Conservation (phyloP, 2,113 vertebrate species). For the Aspiorhynchus laticeps region DNA sequence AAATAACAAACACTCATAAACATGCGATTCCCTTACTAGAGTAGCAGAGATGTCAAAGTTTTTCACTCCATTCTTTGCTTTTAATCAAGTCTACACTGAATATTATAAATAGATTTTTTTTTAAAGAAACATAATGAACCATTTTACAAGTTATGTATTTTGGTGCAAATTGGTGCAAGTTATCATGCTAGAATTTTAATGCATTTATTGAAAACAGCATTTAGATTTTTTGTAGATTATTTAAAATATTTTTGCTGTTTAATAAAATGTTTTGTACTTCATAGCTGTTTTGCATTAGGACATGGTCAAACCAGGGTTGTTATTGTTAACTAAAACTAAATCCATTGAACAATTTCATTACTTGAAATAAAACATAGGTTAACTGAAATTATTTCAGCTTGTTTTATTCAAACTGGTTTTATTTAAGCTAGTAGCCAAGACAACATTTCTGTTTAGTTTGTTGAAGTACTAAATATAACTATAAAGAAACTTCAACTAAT, state of each 20-base stretch:
- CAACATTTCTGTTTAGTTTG: background rate
- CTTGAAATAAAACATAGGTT: background rate
- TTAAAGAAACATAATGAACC: background rate
- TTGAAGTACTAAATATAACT: background rate
- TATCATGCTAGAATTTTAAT: background rate
- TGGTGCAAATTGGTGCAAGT: background rate
- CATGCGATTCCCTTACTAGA: too few species aligned
- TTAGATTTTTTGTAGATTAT: background rate
- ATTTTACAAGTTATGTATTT: background rate
- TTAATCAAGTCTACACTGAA: background rate
- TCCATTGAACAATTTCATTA: background rate
- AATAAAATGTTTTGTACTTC: background rate
- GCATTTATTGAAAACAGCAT: background rate
- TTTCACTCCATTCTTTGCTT: too few species aligned
- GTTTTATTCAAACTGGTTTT: background rate
- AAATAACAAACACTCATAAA: background rate
- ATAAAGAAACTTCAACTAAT: background rate
- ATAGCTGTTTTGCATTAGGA: background rate
- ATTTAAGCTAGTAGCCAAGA: background rate
- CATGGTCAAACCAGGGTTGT: background rate
- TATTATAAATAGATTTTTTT: background rate
- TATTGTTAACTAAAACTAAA: background rate
- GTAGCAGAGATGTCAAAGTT: too few species aligned
- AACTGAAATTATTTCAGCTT: background rate
- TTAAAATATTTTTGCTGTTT: background rate